Conservation (phyloP, 2,888 invertebrate genomes). For the Emmelina monodactyla region DNA sequence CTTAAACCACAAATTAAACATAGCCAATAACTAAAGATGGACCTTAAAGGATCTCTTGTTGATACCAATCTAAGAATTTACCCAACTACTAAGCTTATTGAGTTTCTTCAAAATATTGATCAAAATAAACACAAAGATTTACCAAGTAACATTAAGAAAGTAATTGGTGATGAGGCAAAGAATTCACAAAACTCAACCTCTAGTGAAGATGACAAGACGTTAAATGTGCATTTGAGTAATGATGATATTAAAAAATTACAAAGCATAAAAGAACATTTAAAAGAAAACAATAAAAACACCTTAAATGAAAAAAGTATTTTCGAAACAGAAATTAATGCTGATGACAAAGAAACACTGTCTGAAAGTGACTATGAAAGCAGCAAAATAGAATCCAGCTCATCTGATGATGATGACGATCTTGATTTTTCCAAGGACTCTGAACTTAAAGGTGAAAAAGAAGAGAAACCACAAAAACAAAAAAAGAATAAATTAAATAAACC, state of each 20-base stretch:
- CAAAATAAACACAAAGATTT: constrained; percentile 42
- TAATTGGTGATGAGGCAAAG: constrained; percentile 15
- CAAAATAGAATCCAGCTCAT: constrained; percentile 3
- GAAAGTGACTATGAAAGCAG: constrained; percentile 4
- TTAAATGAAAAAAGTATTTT: too few relatives aligned
- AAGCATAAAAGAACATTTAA: background rate
- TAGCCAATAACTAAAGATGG: constrained; percentile 57
- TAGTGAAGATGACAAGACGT: constrained; percentile 17
- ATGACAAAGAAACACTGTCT: background rate
- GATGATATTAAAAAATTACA: constrained; percentile 31
- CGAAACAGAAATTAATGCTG: background rate
- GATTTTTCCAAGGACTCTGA: constrained; percentile 4
- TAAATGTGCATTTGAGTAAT: constrained; percentile 23
- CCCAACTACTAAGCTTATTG: constrained; percentile 65
- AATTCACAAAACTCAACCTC: constrained; percentile 1
- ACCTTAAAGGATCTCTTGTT: constrained; percentile 67
- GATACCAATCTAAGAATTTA: constrained; percentile 71
- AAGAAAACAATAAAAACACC: background rate
- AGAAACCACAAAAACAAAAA: too few relatives aligned
- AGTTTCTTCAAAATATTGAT: constrained; percentile 61
- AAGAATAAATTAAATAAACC: constrained; percentile 11
- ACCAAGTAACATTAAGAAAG: constrained; percentile 59
- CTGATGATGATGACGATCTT: constrained; percentile 4
- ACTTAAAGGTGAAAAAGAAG: constrained; percentile 6
- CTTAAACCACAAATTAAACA: constrained; percentile 75